These are phyloP conservation scores for Clarias platycephalus DNA, from an alignment of 2,797 vertebrate species.

Conservation along the genomic window DNA sequence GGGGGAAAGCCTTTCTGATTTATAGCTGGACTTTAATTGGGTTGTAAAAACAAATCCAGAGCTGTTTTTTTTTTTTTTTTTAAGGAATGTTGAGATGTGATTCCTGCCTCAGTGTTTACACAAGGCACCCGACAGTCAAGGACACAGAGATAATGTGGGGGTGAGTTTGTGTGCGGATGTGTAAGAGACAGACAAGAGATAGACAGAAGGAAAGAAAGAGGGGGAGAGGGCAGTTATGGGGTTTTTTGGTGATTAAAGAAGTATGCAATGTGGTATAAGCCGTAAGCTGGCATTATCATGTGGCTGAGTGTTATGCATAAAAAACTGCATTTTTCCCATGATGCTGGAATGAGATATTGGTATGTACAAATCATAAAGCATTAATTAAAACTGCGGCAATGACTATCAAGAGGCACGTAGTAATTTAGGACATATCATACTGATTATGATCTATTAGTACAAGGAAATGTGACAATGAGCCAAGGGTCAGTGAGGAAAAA, in stretches of 20 bases:
- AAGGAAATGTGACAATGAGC: not conserved
- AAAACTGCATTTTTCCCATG: not conserved
- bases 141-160: constrained; percentile 56
- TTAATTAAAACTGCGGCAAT: not conserved
- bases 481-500: not conserved
- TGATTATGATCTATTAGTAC: not conserved
- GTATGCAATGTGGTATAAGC: constrained; percentile 17
- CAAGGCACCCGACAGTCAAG: constrained; percentile 72
- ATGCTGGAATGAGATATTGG: not conserved
- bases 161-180: constrained; percentile 39
- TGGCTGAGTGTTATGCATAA: not conserved
- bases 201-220: not conserved
- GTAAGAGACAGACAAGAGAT: constrained; percentile 40
- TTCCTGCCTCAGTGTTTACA: constrained; percentile 71
- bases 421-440: not conserved
- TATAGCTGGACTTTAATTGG: constrained; percentile 78
- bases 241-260: constrained; percentile 64
- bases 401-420: not conserved
- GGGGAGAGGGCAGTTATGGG: constrained; percentile 42
- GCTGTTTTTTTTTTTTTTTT: constrained; percentile 60
- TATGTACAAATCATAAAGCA: not conserved
- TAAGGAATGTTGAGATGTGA: constrained; percentile 75
- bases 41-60: constrained; percentile 78
- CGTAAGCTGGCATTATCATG: constrained; percentile 1
- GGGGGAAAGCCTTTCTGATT: constrained; percentile 62